phyloP scores from a whole-genome alignment of 1,140 invertebrate genomes.

The Drosophila pectinifera region DNA sequence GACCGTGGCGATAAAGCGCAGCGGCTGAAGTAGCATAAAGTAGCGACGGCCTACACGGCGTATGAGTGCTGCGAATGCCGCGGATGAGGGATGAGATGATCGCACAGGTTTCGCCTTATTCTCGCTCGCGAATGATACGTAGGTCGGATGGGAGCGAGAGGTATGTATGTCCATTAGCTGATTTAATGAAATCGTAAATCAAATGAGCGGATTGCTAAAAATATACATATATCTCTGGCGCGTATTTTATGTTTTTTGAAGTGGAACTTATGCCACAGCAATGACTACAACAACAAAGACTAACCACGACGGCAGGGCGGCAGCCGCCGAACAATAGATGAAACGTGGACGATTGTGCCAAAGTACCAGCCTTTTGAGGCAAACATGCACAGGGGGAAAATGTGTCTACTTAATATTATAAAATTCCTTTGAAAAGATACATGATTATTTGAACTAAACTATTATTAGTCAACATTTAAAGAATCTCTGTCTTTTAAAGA shows the following conservation, averaged over 20 bases:
- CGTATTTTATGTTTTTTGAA: conserved; percentile 84
- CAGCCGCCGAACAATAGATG: conserved; percentile 74
- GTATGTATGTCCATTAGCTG: conserved; percentile 78
- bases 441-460: too few relatives aligned
- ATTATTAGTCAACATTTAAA: too few relatives aligned
- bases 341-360: conserved; percentile 79
- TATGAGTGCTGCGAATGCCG: conserved; percentile 26
- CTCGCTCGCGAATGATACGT: conserved; percentile 15
- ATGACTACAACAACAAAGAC: conserved; percentile 37
- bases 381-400: conserved; percentile 6
- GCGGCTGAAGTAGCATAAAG: conserved; percentile 18
- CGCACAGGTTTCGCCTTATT: conserved; percentile 59
- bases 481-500: too few relatives aligned
- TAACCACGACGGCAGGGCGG: conserved; percentile 12
- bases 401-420: too few relatives aligned
- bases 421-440: too few relatives aligned
- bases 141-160: conserved; percentile 27
- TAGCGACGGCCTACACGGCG: conserved; percentile 39
- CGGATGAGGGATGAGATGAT: conserved; percentile 51
- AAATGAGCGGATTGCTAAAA: conserved; percentile 80
- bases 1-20: conserved; percentile 31
- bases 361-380: too few relatives aligned
- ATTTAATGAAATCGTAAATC: conserved; percentile 84
- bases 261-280: conserved; percentile 77
- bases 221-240: conserved; percentile 53